Conservation (phyloP, 2,797 vertebrate genomes). For the Gymnoscopelus braueri region DNA sequence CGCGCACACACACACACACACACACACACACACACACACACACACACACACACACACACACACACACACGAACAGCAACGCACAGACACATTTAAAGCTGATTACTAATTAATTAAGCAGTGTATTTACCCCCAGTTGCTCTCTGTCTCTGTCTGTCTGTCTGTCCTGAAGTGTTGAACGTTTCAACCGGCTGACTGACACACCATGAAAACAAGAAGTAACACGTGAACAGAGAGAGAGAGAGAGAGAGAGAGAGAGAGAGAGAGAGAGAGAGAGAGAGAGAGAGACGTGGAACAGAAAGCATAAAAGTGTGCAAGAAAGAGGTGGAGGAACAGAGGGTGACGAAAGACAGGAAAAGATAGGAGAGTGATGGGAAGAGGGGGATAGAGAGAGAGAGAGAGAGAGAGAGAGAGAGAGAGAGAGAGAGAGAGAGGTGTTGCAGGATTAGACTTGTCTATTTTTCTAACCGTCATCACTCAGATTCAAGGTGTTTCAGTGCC, state of each 20-base stretch:
- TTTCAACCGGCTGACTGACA: background rate
- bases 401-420: slow-evolving; percentile 21
- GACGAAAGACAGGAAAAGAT: too few species aligned
- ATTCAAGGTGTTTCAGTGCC: background rate
- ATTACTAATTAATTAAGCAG: background rate
- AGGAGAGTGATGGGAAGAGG: background rate
- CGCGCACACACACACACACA: slow-evolving; percentile 22
- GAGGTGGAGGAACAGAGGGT: too few species aligned
- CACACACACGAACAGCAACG: background rate
- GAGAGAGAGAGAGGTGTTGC: slow-evolving; percentile 32
- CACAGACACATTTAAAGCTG: background rate
- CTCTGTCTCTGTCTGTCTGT: background rate
- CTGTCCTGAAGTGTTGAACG: background rate
- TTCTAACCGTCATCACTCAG: slow-evolving; percentile 38
- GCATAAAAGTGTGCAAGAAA: too few species aligned
- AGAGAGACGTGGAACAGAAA: too few species aligned
- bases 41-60: slow-evolving; percentile 15
- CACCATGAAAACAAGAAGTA: background rate
- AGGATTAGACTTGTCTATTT: slow-evolving; percentile 69
- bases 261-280: slow-evolving; percentile 41
- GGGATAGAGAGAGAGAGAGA: background rate
- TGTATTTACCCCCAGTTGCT: background rate
- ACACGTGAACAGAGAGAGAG: background rate
- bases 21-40: slow-evolving; percentile 27
- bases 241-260: slow-evolving; percentile 38